Evolutionary conservation across 2,888 invertebrate species (phyloP), one percentile per base, ranked within the genome.

Genomic region (Cyaniris semiargus): DNA sequence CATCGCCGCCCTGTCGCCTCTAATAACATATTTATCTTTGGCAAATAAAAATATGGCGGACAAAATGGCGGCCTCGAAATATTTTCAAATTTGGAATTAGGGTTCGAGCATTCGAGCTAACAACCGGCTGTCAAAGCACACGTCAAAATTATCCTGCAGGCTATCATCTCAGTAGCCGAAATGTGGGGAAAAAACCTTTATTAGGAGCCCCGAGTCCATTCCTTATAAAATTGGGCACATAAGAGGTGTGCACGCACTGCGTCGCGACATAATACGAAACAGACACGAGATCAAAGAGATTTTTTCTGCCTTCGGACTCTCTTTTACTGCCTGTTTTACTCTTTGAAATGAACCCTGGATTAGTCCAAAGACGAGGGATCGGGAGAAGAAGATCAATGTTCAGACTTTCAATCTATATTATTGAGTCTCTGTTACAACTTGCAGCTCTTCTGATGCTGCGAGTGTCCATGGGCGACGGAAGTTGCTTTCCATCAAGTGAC

Each of bases 141-240:
- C 72, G n/a, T 21, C 53, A 48, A 74, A 74, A 53, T 53, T 74
- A 23, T 74, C 53, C 74, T 23, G 84, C 81, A 84, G 83, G 85
- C 86, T 86, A 86, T 89, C 86, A 89, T 86, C 89, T 87, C 86
- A 86, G 89, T 86, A 87, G 86, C 86, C 83, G 79, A 87, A 87
- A 87, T 66, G 18, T 6, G 80, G 84, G 87, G 82, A 82, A 87
- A 86, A 86, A 85, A 84, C 78, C 78, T 80, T 87, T 86, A 90
- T 87, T 88, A 87, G 83, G 84, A 66, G 66, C 83, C 81, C 82
- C 82, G 84, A 81, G 84, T 83, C 1, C n/a, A n/a, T 21, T 71
- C 10, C 38, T 10, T 6, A 13, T 38, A 8, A 38, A 71, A n/a
- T 71, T 8, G 10, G 38, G 34, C 21, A 21, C 38, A 71, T 71